phyloP scores from a whole-genome alignment of 2,888 invertebrate genomes.

The Hipparchia semele region DNA sequence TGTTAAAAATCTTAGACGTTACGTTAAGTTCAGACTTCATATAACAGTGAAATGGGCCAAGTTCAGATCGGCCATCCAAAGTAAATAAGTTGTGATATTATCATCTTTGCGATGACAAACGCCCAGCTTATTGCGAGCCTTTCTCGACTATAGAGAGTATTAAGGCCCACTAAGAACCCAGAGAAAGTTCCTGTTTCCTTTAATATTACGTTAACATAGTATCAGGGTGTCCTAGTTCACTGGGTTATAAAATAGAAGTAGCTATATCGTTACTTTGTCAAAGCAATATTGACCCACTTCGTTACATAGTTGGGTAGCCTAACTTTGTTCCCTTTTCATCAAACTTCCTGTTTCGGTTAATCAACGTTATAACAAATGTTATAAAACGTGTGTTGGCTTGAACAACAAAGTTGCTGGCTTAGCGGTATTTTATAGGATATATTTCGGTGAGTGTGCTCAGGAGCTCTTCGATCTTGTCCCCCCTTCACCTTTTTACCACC shows the following conservation, averaged over 20 bases:
- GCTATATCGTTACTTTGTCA: not conserved
- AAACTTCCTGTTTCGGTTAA: not conserved
- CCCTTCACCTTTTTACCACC: too few species aligned
- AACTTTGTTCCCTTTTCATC: not conserved
- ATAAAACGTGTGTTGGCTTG: too few species aligned
- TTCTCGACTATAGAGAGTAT: not conserved
- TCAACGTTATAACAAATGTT: not conserved
- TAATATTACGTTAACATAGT: not conserved
- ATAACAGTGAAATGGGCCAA: too few species aligned
- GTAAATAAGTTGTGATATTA: not conserved
- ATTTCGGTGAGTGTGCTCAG: too few species aligned
- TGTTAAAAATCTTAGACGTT: too few species aligned
- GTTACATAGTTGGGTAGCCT: not conserved
- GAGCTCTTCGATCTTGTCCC: too few species aligned
- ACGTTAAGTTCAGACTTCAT: too few species aligned
- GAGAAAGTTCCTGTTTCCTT: conserved; percentile 6
- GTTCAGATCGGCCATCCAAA: not conserved
- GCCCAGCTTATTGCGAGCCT: not conserved
- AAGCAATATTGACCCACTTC: not conserved
- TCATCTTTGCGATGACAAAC: not conserved
- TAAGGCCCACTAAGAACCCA: not conserved
- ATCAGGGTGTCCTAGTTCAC: not conserved
- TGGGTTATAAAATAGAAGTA: not conserved
- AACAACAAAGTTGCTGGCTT: too few species aligned
- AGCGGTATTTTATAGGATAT: too few species aligned